Evolutionary conservation across 2,797 vertebrate species (phyloP).

Genomic region (Thaleichthys pacificus): DNA sequence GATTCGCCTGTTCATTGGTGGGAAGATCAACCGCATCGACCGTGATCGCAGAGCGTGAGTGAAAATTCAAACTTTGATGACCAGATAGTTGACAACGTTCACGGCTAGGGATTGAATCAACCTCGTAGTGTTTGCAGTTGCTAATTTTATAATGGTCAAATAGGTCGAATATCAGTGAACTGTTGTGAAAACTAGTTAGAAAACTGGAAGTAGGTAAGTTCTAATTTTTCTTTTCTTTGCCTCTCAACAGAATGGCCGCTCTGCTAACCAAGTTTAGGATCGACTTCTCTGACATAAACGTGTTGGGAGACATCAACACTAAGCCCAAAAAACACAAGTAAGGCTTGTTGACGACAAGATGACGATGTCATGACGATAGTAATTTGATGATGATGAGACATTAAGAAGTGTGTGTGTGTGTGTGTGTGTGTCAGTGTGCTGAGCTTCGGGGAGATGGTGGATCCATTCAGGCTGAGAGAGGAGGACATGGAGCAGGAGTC

Average conservation of each 20-base stretch:
- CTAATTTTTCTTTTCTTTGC: not conserved
- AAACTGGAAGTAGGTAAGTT: no score
- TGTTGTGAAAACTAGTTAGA: no score
- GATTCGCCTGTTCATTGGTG: conserved; percentile 97
- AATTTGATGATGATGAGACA: not conserved
- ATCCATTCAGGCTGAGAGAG: conserved; percentile 92
- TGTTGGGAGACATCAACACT: conserved; percentile 97
- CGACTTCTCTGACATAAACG: conserved; percentile 94
- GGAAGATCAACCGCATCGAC: conserved; percentile 98
- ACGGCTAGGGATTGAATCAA: not conserved
- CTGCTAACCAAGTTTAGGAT: conserved; percentile 97
- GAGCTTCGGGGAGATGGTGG: conserved; percentile 92
- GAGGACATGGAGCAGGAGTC: conserved; percentile 96
- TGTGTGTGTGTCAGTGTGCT: conserved; percentile 76
- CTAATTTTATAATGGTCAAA: no score
- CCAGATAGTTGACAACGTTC: no score
- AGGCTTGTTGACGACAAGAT: not conserved
- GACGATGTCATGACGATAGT: not conserved
- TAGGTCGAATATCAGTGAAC: no score
- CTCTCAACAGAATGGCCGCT: conserved; percentile 87
- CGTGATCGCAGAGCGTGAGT: conserved; percentile 96
- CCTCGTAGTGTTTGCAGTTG: no score
- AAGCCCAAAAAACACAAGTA: conserved; percentile 98
- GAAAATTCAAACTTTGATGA: not conserved
- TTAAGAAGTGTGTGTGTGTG: not conserved